These are phyloP conservation scores for Hippocampus guttulatus DNA, from an alignment of 2,113 vertebrate species.

Conservation along the genomic window DNA sequence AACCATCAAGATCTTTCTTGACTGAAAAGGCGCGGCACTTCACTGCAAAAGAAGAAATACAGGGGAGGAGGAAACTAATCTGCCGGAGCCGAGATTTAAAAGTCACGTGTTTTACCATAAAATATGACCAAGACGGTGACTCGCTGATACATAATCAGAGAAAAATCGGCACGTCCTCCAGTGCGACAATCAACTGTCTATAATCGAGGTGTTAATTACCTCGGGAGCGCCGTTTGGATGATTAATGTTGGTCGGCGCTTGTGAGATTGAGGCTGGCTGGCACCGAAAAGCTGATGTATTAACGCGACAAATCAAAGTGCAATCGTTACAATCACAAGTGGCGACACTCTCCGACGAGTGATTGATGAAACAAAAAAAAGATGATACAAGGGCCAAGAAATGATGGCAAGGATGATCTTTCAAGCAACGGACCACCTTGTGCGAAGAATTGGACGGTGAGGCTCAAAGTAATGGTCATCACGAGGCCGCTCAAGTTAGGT, in stretches of 20 bases:
- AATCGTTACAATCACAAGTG: constrained; percentile 32
- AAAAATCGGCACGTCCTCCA: constrained; percentile 35
- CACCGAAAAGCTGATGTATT: constrained; percentile 39
- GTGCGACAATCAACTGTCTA: constrained; percentile 53
- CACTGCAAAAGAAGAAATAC: constrained; percentile 13
- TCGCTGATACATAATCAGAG: constrained; percentile 39
- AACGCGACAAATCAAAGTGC: constrained; percentile 52
- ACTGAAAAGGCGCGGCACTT: constrained; percentile 29
- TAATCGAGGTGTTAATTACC: constrained; percentile 59
- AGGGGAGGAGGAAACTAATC: constrained; percentile 23
- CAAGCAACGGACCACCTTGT: not conserved
- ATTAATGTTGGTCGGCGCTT: constrained; percentile 50
- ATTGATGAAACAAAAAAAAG: not conserved
- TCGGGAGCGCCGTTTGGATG: constrained; percentile 34
- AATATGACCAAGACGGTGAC: constrained; percentile 43
- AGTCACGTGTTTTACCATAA: constrained; percentile 16
- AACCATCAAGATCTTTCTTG: constrained; percentile 68
- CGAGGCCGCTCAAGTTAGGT: too few relatives aligned
- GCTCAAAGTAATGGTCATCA: not conserved
- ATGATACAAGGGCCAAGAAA: constrained; percentile 1
- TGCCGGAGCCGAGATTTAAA: constrained; percentile 11
- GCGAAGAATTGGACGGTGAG: not conserved
- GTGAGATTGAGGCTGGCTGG: constrained; percentile 42
- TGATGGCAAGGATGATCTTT: not conserved
- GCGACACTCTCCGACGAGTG: constrained; percentile 8